A percentile compares a stretch with the other conserved stretches of the same genome.
Evolutionary conservation across 2,113 vertebrate species (phyloP).

Genomic region (Columbina picui): DNA sequence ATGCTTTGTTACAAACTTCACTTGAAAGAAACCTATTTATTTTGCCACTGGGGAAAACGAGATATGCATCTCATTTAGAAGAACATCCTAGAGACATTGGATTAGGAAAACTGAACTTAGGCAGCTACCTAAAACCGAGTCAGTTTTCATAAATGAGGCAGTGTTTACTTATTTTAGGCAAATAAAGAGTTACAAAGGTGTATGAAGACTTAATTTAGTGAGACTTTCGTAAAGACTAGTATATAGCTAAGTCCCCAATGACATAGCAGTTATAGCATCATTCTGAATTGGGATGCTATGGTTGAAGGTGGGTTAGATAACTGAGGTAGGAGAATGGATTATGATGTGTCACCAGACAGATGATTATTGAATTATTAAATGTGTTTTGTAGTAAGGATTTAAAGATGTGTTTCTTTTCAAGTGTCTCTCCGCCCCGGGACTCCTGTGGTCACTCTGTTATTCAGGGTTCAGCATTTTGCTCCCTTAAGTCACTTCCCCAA

Average conservation of each 20-base stretch:
- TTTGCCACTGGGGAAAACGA: conserved; percentile 39
- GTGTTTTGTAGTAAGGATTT: neutral
- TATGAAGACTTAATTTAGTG: neutral
- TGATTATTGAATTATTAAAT: neutral
- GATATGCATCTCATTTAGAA: conserved; percentile 18
- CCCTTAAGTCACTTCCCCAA: neutral
- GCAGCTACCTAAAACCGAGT: neutral
- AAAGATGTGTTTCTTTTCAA: neutral
- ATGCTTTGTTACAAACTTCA: conserved; percentile 16
- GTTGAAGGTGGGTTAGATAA: neutral
- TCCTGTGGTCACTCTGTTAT: neutral
- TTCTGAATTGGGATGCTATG: neutral
- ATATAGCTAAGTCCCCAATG: neutral
- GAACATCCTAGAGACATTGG: neutral
- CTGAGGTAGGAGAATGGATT: fast-evolving
- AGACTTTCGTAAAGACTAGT: neutral
- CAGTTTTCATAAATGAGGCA: too few species aligned
- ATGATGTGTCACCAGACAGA: neutral
- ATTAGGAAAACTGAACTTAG: neutral
- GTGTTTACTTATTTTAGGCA: neutral
- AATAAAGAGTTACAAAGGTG: neutral
- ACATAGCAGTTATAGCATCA: neutral
- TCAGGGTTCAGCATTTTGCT: neutral
- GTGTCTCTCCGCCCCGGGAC: neutral
- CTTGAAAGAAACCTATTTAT: conserved; percentile 46